Base-by-base conservation (phyloP, 2,888 invertebrate species). In the Artemia sinica region DNA sequence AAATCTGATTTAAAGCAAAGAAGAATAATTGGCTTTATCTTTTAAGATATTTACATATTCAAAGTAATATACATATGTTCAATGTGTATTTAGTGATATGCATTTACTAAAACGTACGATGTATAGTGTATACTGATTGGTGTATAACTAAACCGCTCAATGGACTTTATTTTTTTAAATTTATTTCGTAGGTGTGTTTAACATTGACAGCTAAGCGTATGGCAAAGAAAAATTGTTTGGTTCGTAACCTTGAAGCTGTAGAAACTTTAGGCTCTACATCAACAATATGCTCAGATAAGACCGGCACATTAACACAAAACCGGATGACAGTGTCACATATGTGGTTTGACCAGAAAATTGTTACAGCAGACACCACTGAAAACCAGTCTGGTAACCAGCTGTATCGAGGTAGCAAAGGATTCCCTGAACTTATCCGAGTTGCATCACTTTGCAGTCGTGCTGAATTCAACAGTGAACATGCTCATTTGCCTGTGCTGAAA, bases 281-380 rank as follows among this genome's bases (percentile, higher is more conserved):
- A 71, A 97, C 96, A 74, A 98, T 98, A 81, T 98, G 98, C 83
- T 97, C 97, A 13, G 97, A 97, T 81, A 97, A 97, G 82, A 97
- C 97, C 73, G 97, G 97, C 73, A 98, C 96, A 10, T 82, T 96
- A 71, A 98, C 98, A 28, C 97, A 98, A 81, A 98, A 98, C 83
- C 83, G 95, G 76, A 97, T 97, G 97, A 97, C 97, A 48, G 96
- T 97, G 69, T 95, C 96, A 74, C 97, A 97, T 81, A 95, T 96
- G 94, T 96, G 95, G 91, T 95, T 94, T 79, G 96, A 97, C 79
- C 91, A 95, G 79, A 90, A 91, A 80, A 97, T 98, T 80, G 91
- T 95, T 77, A 96, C 97, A 79, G 95, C 96, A 72, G 97, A 98
- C 78, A 97, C 97, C 73, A 95, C 95, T 75, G 97, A 98, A 80